Conservation (phyloP, 2,797 vertebrate species). For the Avahi laniger region DNA sequence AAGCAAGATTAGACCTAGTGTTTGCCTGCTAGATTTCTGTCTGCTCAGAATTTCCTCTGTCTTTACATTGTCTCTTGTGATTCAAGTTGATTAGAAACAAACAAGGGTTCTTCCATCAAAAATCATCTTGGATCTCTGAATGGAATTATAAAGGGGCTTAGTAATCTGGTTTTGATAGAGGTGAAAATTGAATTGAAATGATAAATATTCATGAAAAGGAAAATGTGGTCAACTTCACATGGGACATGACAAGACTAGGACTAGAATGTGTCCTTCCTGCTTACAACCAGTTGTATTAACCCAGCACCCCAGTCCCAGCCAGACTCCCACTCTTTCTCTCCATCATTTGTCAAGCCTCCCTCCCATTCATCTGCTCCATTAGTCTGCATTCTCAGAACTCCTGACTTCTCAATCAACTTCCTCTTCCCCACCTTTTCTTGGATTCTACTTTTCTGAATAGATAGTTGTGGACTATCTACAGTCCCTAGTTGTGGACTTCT, state of each 20-base stretch:
- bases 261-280: not conserved
- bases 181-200: not conserved
- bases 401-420: not conserved
- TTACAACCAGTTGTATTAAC: not conserved
- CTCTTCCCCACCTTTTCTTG: not conserved
- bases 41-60: not conserved
- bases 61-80: not conserved
- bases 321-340: not conserved
- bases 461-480: not conserved
- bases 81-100: constrained; percentile 11
- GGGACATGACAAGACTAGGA: not conserved
- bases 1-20: not conserved
- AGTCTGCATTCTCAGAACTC: not conserved
- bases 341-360: not conserved
- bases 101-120: not conserved
- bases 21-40: not conserved
- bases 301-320: not conserved
- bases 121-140: not conserved
- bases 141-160: not conserved
- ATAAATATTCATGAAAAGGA: not conserved
- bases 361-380: not conserved
- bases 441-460: not conserved
- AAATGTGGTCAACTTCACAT: not conserved
- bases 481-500: not conserved
- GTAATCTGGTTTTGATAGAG: not conserved